Base-by-base conservation (phyloP, 2,888 invertebrate genomes). In the Synanthedon formicaeformis region DNA sequence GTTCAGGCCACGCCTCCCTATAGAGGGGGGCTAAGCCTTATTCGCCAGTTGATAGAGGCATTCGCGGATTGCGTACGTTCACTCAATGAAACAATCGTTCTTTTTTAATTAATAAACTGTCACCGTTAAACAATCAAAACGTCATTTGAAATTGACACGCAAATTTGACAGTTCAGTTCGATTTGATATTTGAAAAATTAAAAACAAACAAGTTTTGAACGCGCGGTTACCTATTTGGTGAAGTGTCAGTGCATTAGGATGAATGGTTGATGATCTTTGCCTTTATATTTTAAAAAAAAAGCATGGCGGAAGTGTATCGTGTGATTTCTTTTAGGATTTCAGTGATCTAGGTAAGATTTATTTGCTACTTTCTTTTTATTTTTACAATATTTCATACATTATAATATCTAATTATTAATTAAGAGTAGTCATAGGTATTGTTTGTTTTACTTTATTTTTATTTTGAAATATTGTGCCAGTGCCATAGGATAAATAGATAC, bases 51-150 rank as follows among this genome's bases (percentile, higher is more conserved):
- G 57, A 58, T 60, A 63, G 59, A 59, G 58, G 75, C 78, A 71
- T 79, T 81, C 83, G 83, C 83, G 75, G 68, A 71, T 68, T 71
- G 68, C 75, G 75, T 72, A 76, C 78, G 65, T 64, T 64, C 66
- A 66, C 66, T 69, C 61, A 56, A 45, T 49, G n/a, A 49, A 14
- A 14, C 5, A 49, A 49, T 45, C n/a, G 11, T 4, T 1, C 5
- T 12, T 49, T 14, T 49, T 18, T 18, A 49, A 18, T 49, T 23
- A 49, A 49, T 12, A 16, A 49, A 10, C 49, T 49, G 49, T 49
- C 16, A 49, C 10, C 4, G 18, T 41, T 51, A 50, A 52, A 54
- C 52, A 50, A 48, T 14, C 50, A 51, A 55, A 23, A 51, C 51
- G 53, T 50, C 50, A 48, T 16, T 11, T 45, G 54, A 40, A 23